Conservation (phyloP, 1,140 invertebrate genomes). For the Zaprionus capensis region DNA sequence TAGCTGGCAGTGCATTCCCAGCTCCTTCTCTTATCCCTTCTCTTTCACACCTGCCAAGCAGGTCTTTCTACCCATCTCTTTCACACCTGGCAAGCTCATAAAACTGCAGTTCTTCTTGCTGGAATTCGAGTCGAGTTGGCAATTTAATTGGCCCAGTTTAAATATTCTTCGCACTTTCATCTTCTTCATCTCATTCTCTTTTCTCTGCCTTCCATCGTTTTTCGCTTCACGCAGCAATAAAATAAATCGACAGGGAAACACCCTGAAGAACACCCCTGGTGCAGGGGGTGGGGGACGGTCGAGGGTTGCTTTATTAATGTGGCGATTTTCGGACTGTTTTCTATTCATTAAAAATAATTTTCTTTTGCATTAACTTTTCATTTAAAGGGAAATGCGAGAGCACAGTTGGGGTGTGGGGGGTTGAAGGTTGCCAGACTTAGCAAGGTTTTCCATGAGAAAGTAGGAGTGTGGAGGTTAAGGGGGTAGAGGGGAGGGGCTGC, state of each 20-base stretch:
- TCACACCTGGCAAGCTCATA: conserved; percentile 24
- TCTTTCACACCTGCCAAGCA: conserved; percentile 18
- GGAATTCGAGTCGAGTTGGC: conserved; percentile 18
- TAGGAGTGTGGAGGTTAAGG: neutral
- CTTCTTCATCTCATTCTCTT: neutral
- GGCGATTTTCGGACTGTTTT: conserved; percentile 70
- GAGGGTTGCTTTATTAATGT: conserved; percentile 57
- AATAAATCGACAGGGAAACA: conserved; percentile 45
- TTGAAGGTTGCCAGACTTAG: conserved; percentile 9
- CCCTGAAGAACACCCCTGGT: neutral
- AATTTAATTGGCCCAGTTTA: conserved; percentile 47
- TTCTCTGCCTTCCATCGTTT: neutral
- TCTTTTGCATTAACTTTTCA: conserved; percentile 80
- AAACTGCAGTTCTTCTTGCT: conserved; percentile 43
- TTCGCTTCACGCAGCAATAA: conserved; percentile 27
- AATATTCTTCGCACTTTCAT: conserved; percentile 15
- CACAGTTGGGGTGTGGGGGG: neutral
- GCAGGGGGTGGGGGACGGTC: neutral
- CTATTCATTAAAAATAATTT: conserved; percentile 82
- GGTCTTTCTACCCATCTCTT: neutral
- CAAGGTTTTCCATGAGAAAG: conserved; percentile 8
- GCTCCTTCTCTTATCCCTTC: neutral
- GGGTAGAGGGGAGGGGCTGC: conserved; percentile 12
- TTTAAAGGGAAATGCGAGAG: conserved; percentile 57
- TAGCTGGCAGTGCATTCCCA: conserved; percentile 49